These are phyloP conservation scores for Mystacornis crossleyi DNA, from an alignment of 2,113 vertebrate genomes.

Conservation along the genomic window DNA sequence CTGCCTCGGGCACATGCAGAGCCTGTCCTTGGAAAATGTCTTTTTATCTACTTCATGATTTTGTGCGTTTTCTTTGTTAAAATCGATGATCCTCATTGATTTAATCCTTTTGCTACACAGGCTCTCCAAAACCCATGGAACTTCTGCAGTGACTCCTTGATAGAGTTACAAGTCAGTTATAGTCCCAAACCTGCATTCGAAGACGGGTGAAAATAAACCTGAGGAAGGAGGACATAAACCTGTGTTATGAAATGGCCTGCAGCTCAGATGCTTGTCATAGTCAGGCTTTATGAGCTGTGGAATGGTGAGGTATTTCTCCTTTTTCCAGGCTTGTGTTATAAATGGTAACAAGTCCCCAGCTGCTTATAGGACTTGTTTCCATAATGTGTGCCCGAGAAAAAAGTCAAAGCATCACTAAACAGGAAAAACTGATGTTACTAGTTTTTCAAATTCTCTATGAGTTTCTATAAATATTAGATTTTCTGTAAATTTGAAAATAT, in stretches of 20 bases:
- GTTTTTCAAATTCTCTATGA: background rate
- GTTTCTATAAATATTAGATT: background rate
- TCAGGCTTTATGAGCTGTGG: background rate
- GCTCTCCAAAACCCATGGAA: background rate
- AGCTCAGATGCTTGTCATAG: slow-evolving; percentile 19
- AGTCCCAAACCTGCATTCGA: background rate
- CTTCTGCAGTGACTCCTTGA: background rate
- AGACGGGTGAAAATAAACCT: background rate
- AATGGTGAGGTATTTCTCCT: background rate
- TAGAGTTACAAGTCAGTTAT: background rate
- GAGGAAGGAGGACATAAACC: background rate
- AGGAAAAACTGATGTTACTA: background rate
- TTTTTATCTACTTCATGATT: background rate
- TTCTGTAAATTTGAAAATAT: background rate
- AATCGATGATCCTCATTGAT: background rate
- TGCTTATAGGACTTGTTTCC: background rate
- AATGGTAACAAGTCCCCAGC: background rate
- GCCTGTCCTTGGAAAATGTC: background rate
- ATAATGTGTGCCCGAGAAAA: background rate
- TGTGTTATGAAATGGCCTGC: background rate
- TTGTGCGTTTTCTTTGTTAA: background rate
- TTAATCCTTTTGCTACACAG: background rate
- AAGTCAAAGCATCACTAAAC: accelerated
- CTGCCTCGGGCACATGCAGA: accelerated
- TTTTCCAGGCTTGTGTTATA: background rate